Conservation (phyloP, 2,113 vertebrate species). For the Egretta garzetta region DNA sequence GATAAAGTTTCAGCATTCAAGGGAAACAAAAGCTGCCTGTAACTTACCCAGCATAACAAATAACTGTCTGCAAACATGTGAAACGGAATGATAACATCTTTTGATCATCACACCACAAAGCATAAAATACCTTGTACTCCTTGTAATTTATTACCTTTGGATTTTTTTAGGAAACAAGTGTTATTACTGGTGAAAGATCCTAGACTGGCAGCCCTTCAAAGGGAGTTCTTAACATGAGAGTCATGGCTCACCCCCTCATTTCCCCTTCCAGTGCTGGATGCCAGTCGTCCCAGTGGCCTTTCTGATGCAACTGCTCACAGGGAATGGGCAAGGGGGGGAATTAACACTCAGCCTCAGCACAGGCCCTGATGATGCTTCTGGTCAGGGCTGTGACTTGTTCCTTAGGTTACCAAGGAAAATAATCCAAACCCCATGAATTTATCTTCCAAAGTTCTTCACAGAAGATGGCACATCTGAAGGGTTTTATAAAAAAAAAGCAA, state of each 20-base stretch:
- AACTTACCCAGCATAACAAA: background rate
- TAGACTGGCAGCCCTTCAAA: slow-evolving; percentile 25
- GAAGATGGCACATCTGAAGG: background rate
- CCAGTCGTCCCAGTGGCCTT: background rate
- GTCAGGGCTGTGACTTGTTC: background rate
- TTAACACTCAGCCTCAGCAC: background rate
- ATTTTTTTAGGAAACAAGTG: slow-evolving; percentile 28
- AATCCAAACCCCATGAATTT: background rate
- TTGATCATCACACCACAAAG: slow-evolving; percentile 57
- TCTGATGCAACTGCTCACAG: background rate
- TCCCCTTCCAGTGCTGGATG: background rate
- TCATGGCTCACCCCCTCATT: background rate
- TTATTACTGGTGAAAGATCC: slow-evolving; percentile 14
- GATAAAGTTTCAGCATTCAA: background rate
- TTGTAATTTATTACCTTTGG: slow-evolving; percentile 32
- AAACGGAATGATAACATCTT: slow-evolving; percentile 23
- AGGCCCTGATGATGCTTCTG: background rate
- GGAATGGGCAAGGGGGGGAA: background rate
- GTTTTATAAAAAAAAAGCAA: background rate
- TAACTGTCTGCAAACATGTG: slow-evolving; percentile 14
- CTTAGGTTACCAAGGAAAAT: background rate
- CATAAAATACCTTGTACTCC: slow-evolving; percentile 7
- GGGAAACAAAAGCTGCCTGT: background rate
- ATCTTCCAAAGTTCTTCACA: background rate
- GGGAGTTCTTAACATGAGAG: background rate